These are phyloP conservation scores for Meda fulgida DNA, from an alignment of 2,797 vertebrate genomes.

Conservation along the genomic window DNA sequence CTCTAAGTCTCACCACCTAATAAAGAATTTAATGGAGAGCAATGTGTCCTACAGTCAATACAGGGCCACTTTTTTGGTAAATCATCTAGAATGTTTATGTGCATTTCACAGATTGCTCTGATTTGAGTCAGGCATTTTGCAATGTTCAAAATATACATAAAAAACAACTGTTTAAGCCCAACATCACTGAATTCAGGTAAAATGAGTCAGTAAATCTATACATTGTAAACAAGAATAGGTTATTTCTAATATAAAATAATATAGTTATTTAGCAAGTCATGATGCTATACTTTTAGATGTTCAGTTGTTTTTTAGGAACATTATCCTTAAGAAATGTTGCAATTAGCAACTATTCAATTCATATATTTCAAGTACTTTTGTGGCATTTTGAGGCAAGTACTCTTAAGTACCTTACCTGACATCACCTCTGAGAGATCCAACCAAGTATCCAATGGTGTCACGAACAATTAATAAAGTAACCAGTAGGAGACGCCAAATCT, in stretches of 20 bases:
- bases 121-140: not conserved
- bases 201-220: not conserved
- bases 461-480: not conserved
- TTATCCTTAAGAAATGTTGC: not conserved
- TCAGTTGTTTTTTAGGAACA: not conserved
- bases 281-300: not conserved
- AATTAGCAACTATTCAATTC: not conserved
- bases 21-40: conserved; percentile 56
- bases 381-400: too few relatives aligned
- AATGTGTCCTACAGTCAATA: not conserved
- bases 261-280: too few relatives aligned
- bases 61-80: not conserved
- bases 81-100: not conserved
- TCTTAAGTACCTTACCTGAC: not conserved
- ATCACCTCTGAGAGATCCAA: not conserved
- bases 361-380: not conserved
- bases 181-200: not conserved
- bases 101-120: not conserved
- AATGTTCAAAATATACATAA: not conserved
- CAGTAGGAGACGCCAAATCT: conserved; percentile 39
- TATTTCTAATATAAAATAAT: not conserved
- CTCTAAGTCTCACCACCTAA: conserved; percentile 52
- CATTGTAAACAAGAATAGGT: not conserved
- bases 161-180: not conserved
- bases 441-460: too few relatives aligned